Evolutionary conservation across 2,113 vertebrate genomes (phyloP).

Genomic region (Ochotona princeps): DNA sequence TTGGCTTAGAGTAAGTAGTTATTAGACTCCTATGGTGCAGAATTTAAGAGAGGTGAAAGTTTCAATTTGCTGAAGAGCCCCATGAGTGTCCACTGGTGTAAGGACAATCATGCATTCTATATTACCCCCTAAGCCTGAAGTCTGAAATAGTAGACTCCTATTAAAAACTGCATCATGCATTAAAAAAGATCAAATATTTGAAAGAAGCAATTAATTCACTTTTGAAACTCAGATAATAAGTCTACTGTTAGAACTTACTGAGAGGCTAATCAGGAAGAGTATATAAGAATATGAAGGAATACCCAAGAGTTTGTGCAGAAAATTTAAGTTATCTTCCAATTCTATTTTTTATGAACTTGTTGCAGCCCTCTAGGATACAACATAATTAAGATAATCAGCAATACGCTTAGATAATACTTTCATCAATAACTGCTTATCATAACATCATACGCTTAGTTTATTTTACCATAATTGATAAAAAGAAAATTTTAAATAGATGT

Average conservation of each 20-base stretch:
- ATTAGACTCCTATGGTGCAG: neutral
- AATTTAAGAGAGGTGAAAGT: neutral
- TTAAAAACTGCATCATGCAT: neutral
- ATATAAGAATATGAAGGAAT: neutral
- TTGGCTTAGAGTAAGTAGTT: neutral
- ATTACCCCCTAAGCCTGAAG: neutral
- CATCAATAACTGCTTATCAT: neutral
- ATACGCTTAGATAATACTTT: neutral
- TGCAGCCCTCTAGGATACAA: too few relatives aligned
- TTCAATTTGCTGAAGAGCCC: neutral
- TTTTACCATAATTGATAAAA: neutral
- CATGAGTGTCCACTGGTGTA: neutral
- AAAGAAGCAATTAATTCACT: slow-evolving; percentile 4
- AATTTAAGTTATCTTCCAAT: too few relatives aligned
- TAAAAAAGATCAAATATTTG: neutral
- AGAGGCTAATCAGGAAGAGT: neutral
- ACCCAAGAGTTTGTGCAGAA: too few relatives aligned
- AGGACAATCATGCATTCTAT: neutral
- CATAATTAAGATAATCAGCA: too few relatives aligned
- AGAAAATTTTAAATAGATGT: neutral
- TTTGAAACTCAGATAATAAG: neutral
- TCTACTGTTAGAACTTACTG: neutral
- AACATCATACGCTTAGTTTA: neutral
- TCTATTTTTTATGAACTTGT: too few relatives aligned
- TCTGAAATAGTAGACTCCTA: neutral